Conservation (phyloP, 2,113 vertebrate species). For the Leptodactylus fuscus region DNA sequence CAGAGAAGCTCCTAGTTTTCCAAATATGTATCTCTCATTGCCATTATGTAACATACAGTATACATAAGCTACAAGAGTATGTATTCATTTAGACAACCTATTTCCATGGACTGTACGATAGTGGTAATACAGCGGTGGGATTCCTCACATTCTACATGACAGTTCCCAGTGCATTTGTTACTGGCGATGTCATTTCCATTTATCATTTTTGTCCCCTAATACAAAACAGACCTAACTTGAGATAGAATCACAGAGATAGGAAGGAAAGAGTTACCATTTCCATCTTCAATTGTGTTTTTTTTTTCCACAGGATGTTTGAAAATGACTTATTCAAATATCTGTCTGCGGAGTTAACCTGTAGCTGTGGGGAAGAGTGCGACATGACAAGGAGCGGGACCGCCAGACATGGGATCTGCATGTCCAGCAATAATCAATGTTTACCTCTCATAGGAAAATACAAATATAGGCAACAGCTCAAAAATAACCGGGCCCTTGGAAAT, state of each 20-base stretch:
- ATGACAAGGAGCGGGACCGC: neutral
- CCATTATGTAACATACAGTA: too few relatives aligned
- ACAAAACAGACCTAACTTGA: constrained; percentile 51
- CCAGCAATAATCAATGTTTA: constrained; percentile 19
- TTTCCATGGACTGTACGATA: neutral
- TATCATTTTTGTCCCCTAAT: constrained; percentile 31
- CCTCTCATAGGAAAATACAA: constrained; percentile 20
- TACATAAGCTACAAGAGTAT: neutral
- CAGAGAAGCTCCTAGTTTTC: too few relatives aligned
- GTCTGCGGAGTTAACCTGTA: constrained; percentile 47
- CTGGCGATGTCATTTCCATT: neutral
- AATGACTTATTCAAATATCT: constrained; percentile 55
- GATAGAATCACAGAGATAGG: constrained; percentile 55
- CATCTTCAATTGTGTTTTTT: constrained; percentile 39
- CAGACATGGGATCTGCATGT: neutral
- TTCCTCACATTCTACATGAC: constrained; percentile 2
- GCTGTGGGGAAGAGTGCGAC: constrained; percentile 31
- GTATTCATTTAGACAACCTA: neutral
- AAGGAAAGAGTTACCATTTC: constrained; percentile 57
- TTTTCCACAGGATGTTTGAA: constrained; percentile 56
- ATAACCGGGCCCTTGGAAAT: constrained; percentile 17
- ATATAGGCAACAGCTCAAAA: constrained; percentile 31
- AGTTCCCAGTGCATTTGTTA: constrained; percentile 42
- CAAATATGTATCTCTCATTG: too few relatives aligned
- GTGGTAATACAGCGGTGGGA: neutral